Evolutionary conservation across 2,888 invertebrate genomes (phyloP).

Genomic region (Hydrotaea diabolus): DNA sequence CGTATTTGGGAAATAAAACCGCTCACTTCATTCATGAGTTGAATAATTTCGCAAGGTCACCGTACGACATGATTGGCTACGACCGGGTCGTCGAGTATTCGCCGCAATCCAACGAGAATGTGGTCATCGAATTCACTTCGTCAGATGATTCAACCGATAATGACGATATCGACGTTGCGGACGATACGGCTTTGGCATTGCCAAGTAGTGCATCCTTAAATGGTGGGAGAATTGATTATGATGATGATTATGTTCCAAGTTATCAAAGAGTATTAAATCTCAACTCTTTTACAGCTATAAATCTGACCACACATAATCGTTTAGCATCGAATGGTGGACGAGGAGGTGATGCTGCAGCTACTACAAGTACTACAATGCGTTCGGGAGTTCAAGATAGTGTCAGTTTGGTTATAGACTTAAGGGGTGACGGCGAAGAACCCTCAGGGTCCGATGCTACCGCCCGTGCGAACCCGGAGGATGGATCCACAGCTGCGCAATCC

Average conservation of each 20-base stretch:
- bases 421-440: conserved; percentile 71
- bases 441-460: conserved; percentile 31
- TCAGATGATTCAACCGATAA: conserved; percentile 74
- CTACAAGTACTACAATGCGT: conserved; percentile 30
- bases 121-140: conserved; percentile 76
- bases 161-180: conserved; percentile 66
- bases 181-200: conserved; percentile 44
- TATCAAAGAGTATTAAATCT: conserved; percentile 62
- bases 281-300: conserved; percentile 75
- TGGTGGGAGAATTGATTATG: conserved; percentile 65
- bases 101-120: conserved; percentile 78
- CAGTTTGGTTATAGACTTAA: conserved; percentile 72
- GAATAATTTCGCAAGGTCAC: conserved; percentile 91
- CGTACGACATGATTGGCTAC: conserved; percentile 92
- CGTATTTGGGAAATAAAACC: conserved; percentile 87
- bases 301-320: conserved; percentile 78
- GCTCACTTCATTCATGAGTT: conserved; percentile 95
- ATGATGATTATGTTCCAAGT: conserved; percentile 50
- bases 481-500: conserved; percentile 26
- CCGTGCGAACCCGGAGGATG: conserved; percentile 39
- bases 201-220: conserved; percentile 54
- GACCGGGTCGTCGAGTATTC: conserved; percentile 87
- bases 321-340: conserved; percentile 47
- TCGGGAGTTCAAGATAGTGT: conserved; percentile 39
- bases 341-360: conserved; percentile 60